phyloP scores from a whole-genome alignment of 2,888 invertebrate genomes.

The Agrypnus murinus region DNA sequence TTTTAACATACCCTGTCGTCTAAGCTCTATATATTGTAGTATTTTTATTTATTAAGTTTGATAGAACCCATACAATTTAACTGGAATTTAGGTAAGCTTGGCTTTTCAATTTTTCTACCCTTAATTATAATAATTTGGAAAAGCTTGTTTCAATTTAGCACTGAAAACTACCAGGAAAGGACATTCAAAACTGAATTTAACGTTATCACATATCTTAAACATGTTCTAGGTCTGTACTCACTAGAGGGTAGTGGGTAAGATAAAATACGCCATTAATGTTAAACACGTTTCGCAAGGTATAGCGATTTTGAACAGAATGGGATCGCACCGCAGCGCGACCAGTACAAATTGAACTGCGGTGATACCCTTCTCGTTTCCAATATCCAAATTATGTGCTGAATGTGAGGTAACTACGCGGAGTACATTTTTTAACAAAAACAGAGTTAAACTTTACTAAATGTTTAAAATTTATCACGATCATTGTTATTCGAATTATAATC shows the following conservation, averaged over 20 bases:
- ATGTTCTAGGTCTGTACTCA: constrained; percentile 8
- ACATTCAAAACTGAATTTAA: neutral
- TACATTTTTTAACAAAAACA: constrained; percentile 21
- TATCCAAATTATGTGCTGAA: constrained; percentile 53
- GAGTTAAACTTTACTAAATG: neutral
- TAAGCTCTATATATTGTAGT: neutral
- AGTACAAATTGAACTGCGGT: constrained; percentile 57
- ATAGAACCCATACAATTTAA: no score
- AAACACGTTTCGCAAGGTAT: constrained; percentile 50
- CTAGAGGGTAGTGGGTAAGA: constrained; percentile 15
- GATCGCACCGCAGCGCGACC: constrained; percentile 53
- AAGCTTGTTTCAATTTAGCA: no score
- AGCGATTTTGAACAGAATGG: constrained; percentile 52
- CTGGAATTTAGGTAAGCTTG: no score
- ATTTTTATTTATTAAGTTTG: neutral
- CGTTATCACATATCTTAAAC: constrained; percentile 11
- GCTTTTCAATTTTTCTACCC: no score
- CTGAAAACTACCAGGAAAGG: no score
- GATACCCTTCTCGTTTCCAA: constrained; percentile 45
- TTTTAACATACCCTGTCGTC: constrained; percentile 29
- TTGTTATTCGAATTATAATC: no score
- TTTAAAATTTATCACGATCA: no score
- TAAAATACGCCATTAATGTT: constrained; percentile 45
- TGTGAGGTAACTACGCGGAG: constrained; percentile 13
- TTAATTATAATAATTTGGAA: no score